These are phyloP conservation scores for Actinernus sp. DNA, from an alignment of 92 coral and sea anemone species.

Conservation along the genomic window DNA sequence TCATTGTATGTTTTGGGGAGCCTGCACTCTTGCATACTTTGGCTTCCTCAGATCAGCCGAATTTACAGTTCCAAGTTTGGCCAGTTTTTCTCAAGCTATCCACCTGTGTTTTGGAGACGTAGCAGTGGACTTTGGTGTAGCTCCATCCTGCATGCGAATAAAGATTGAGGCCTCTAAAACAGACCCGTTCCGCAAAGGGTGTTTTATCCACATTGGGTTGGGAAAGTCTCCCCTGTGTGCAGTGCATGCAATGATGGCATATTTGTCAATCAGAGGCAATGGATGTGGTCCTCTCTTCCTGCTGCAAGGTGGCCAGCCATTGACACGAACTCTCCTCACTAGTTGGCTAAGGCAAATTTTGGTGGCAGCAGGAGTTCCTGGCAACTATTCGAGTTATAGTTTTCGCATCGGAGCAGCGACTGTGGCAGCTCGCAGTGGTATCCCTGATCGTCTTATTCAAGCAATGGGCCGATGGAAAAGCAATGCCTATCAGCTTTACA, in stretches of 20 bases:
- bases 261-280: slow-evolving; percentile 4
- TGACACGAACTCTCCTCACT: slow-evolving; percentile 16
- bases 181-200: slow-evolving; percentile 12
- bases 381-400: slow-evolving; percentile 22
- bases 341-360: slow-evolving; percentile 20
- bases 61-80: slow-evolving; percentile 5
- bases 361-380: slow-evolving; percentile 5
- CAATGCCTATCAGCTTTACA: slow-evolving; percentile 33
- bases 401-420: slow-evolving; percentile 23
- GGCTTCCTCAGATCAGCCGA: slow-evolving; percentile 28
- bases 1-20: slow-evolving; percentile 31
- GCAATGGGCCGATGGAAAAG: slow-evolving; percentile 45
- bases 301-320: slow-evolving; percentile 14
- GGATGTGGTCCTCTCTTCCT: slow-evolving; percentile 23
- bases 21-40: slow-evolving; percentile 38
- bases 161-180: slow-evolving; percentile 27
- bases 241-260: slow-evolving; percentile 10
- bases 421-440: slow-evolving; percentile 20
- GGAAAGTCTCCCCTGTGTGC: slow-evolving; percentile 16
- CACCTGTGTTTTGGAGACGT: slow-evolving; percentile 13
- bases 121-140: slow-evolving; percentile 5
- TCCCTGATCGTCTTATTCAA: slow-evolving; percentile 51
- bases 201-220: slow-evolving; percentile 1
- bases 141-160: slow-evolving; percentile 1
- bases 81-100: slow-evolving; percentile 12